Evolutionary conservation across 2,797 vertebrate genomes (phyloP).

Genomic region (Pangasius sanitwongsei): DNA sequence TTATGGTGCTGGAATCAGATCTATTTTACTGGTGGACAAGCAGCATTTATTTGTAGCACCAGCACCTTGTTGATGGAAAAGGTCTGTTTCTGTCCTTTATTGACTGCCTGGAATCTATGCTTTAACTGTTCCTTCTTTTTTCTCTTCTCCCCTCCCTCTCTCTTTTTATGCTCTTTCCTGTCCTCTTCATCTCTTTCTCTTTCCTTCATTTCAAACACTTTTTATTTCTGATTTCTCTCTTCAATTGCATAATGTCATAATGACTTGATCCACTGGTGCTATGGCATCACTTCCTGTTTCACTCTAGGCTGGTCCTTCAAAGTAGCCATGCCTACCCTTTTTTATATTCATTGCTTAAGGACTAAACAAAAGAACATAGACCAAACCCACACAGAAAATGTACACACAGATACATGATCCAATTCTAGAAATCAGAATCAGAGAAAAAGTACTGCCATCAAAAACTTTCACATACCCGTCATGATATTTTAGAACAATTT

Average conservation of each 20-base stretch:
- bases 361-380: constrained; percentile 33
- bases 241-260: constrained; percentile 21
- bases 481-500: background rate
- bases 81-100: constrained; percentile 5
- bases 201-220: constrained; percentile 1
- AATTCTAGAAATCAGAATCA: constrained; percentile 1
- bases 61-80: constrained; percentile 17
- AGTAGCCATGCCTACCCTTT: constrained; percentile 66
- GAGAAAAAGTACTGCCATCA: background rate
- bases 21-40: background rate
- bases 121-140: constrained; percentile 59
- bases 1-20: background rate
- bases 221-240: background rate
- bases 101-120: constrained; percentile 25
- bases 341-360: constrained; percentile 17
- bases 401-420: constrained; percentile 23
- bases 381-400: background rate
- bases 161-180: constrained; percentile 18
- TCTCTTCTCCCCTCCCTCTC: constrained; percentile 30
- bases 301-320: constrained; percentile 64
- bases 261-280: constrained; percentile 53
- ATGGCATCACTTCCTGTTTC: background rate
- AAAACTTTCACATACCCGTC: background rate
- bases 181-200: background rate
- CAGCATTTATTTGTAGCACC: background rate